phyloP scores from a whole-genome alignment of 2,113 vertebrate genomes.

The Actinemys pallida region DNA sequence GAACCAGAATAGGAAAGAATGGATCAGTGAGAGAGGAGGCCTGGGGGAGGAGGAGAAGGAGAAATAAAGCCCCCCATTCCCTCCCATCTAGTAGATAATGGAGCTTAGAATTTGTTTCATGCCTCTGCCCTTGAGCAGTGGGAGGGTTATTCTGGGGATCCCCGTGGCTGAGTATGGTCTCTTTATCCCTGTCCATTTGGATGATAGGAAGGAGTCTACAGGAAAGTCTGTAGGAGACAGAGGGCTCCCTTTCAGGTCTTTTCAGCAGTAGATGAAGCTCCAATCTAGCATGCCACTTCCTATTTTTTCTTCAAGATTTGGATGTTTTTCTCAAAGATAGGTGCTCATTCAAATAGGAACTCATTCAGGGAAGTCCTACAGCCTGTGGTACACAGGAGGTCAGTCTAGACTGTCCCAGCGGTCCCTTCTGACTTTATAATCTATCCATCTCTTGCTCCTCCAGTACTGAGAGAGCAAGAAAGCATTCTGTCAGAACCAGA shows the following conservation, averaged over 20 bases:
- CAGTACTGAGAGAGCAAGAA: rapidly evolving
- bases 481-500: rapidly evolving
- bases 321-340: neutral
- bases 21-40: neutral
- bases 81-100: rapidly evolving
- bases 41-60: neutral
- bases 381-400: neutral
- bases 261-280: neutral
- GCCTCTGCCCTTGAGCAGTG: neutral
- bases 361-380: neutral
- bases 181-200: neutral
- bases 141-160: rapidly evolving
- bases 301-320: neutral
- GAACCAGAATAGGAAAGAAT: neutral
- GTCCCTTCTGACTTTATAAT: neutral
- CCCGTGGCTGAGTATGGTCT: rapidly evolving
- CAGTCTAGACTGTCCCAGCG: neutral
- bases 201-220: neutral
- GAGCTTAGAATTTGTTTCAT: neutral
- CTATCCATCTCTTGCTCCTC: rapidly evolving
- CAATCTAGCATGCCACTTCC: neutral
- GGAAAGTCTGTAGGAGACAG: rapidly evolving
- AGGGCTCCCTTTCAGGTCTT: neutral
- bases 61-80: too few species aligned
- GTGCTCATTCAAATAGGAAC: neutral